Evolutionary conservation across 2,113 vertebrate genomes (phyloP), one percentile per base, ranked within the genome.

Genomic region (Mus spicilegus): DNA sequence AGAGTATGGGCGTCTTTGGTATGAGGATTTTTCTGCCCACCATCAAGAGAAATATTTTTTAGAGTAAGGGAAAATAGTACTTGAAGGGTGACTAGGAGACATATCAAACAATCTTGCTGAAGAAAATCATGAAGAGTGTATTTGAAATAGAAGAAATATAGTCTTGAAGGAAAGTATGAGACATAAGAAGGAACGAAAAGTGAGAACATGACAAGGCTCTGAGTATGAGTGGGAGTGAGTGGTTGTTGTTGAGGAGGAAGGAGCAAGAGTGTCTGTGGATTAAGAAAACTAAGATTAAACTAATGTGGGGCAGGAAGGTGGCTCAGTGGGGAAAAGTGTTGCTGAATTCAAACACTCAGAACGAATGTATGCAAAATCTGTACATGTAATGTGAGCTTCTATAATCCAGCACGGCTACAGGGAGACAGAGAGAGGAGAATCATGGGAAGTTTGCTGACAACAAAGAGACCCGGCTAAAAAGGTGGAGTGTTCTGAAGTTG

Each of bases 131-230:
- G 56, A 95, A 93, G n/a, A 92, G 56, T 46, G 0, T 42, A 12
- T 80, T 93, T 90, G 90, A 85, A 86, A 72, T 70, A 87, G 39
- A 84, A 90, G 75, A 87, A 94, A 78, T 42, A 6, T 33, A 26
- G 36, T 63, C 49, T 33, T 80, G n/a, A 76, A 95, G 39, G 26
- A 89, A 88, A 46, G 13, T 63, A 42, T 89, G 56, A 85, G 13
- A 61, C 46, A 1, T 24, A 49, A 46, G 51, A 93, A 75, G 30
- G 46, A 85, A 80, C 46, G 3, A 84, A 84, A 42, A 63, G 81
- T 4, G 26, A 82, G 56, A 61, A 39, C 39, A 70, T 46, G 36
- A 30, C 39, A 91, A 72, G 39, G 76, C n/a, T 24, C 7, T 61
- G 54, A 39, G 28, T 17, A 3, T 63, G 30, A 33, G 10, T 85